Percentiles rank a stretch among this genome's conserved stretches.
Evolutionary conservation across 1,140 invertebrate species (phyloP).

Genomic region (Glossosoma conforme): DNA sequence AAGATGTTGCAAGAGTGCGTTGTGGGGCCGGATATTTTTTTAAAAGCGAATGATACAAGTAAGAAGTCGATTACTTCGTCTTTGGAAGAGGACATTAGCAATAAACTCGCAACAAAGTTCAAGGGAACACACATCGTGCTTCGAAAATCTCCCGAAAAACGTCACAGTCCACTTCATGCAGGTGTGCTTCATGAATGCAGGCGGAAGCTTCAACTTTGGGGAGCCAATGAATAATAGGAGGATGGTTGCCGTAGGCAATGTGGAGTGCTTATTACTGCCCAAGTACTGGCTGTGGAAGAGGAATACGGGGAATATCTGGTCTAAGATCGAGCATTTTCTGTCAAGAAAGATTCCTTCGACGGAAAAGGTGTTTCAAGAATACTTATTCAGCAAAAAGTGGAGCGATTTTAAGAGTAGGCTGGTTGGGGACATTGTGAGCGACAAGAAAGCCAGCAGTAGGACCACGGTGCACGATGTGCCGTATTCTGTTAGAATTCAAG

Average conservation of each 20-base stretch:
- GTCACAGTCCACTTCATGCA: constrained; percentile 47
- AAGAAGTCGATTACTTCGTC: no score
- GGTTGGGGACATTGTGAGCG: constrained; percentile 44
- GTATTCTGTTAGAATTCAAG: constrained; percentile 55
- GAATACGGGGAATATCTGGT: constrained; percentile 60
- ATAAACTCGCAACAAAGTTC: no score
- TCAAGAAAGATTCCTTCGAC: constrained; percentile 55
- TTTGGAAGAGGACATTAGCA: no score
- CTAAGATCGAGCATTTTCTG: constrained; percentile 54
- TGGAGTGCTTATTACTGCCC: constrained; percentile 56
- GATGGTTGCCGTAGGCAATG: constrained; percentile 51
- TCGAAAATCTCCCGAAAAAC: constrained; percentile 29
- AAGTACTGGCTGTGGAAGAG: constrained; percentile 57
- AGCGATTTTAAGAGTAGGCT: constrained; percentile 48
- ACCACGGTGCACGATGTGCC: constrained; percentile 58
- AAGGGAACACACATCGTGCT: no score
- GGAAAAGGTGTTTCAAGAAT: constrained; percentile 51
- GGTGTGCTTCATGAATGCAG: constrained; percentile 45
- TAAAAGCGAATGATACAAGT: no score
- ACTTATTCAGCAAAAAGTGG: constrained; percentile 51
- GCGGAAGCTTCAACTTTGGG: constrained; percentile 50
- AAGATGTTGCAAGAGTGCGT: no score
- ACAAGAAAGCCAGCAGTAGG: constrained; percentile 45
- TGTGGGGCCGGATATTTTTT: no score
- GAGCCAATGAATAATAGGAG: constrained; percentile 57